These are phyloP conservation scores for Sericinus montela DNA, from an alignment of 2,888 invertebrate genomes.

Conservation along the genomic window DNA sequence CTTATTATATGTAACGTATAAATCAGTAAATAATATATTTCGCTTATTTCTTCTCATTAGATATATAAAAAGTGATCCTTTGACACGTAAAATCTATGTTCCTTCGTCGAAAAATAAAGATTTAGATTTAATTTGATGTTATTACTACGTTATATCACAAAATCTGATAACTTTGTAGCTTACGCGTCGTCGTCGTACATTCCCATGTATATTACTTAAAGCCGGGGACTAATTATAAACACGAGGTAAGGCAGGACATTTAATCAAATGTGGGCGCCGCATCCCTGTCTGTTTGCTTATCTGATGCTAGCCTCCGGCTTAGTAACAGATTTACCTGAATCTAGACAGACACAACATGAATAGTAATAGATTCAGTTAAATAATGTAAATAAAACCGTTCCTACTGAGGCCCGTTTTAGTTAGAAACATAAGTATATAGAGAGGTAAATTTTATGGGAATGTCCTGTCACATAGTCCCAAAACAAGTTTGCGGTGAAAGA, in stretches of 20 bases:
- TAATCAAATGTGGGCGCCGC: conserved; percentile 7
- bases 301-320: conserved; percentile 8
- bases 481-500: no score
- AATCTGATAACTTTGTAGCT: background rate
- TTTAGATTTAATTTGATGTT: no score
- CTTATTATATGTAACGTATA: no score
- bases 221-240: conserved; percentile 11
- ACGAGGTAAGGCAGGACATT: conserved; percentile 2
- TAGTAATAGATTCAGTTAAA: conserved; percentile 8
- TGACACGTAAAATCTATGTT: no score
- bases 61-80: no score
- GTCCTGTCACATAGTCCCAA: no score
- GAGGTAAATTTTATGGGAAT: background rate
- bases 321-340: conserved; percentile 10
- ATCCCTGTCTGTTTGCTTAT: conserved; percentile 13
- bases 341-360: conserved; percentile 7
- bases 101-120: no score
- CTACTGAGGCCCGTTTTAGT: background rate
- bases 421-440: background rate
- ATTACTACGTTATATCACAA: background rate
- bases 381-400: conserved; percentile 10
- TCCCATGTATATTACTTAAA: conserved; percentile 1
- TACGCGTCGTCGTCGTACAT: background rate
- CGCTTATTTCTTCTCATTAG: no score
- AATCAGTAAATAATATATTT: no score